Conservation (phyloP, 1,140 invertebrate genomes). For the Bursaphelenchus mucronatus region DNA sequence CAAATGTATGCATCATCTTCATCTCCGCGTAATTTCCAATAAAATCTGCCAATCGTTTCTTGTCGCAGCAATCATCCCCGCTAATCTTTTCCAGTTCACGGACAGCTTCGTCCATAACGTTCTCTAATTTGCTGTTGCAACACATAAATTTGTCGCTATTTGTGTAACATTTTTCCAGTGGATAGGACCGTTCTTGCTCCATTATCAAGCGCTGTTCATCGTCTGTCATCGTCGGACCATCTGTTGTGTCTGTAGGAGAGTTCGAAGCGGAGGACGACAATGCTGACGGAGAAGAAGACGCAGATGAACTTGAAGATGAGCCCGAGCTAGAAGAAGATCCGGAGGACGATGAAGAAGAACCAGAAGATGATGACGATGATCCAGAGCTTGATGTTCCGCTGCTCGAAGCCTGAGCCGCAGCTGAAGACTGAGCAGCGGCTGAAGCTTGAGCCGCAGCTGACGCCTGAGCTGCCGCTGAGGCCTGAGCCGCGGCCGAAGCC, state of each 20-base stretch:
- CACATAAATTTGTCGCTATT: not conserved
- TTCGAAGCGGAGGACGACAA: not conserved
- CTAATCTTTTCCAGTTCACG: not conserved
- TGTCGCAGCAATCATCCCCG: not conserved
- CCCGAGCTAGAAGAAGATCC: not conserved
- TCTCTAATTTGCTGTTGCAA: not conserved
- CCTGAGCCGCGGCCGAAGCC: not conserved
- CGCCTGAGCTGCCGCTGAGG: not conserved
- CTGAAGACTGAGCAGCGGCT: not conserved
- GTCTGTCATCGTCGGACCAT: not conserved
- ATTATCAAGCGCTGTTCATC: not conserved
- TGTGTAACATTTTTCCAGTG: not conserved
- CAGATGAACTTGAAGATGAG: not conserved
- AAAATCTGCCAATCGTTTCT: too few relatives aligned
- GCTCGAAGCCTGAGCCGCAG: not conserved
- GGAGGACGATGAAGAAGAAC: not conserved
- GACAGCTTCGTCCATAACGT: not conserved
- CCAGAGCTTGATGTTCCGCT: not conserved
- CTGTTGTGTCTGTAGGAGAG: not conserved
- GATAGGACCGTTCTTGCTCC: not conserved
- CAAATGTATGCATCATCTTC: too few relatives aligned
- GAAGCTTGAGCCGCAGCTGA: not conserved
- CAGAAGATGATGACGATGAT: conserved; percentile 2
- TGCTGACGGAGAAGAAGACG: not conserved
- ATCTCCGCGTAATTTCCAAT: too few relatives aligned